Evolutionary conservation across 2,113 vertebrate species (phyloP), one percentile per base, ranked within the genome.

Genomic region (Loxodonta africana): DNA sequence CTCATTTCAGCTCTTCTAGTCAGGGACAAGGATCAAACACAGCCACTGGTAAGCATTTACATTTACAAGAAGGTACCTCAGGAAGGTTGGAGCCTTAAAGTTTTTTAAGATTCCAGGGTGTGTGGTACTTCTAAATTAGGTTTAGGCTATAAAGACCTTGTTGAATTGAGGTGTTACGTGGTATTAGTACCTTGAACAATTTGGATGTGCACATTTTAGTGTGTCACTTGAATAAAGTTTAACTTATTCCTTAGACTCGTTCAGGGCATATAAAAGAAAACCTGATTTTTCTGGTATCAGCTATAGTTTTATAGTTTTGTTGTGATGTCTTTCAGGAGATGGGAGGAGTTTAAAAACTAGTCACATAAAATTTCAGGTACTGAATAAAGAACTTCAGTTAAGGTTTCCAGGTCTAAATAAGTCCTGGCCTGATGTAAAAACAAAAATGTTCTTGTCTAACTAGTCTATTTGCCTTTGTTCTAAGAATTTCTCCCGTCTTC

Each of bases 41-140:
- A 89, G 92, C 80, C 84, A 81, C 93, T 53, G 37, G 98, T 99
- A 96, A 99, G 98, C 94, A 60, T 28, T 25, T 85, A 28, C n/a
- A 85, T 90, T 91, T 80, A n/a, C 46, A 65, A 93, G 44, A 71
- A 23, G 44, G 3, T 2, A 17, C 18, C 6, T 83, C 10, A n/a
- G 1, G 28, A 9, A 77, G 11, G 23, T 37, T 53, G 81, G 69
- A 30, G 25, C 14, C 83, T 80, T 65, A 46, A 44, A 73, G 23
- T 3, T 37, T 60, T 62, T 15, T 37, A 25, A 33, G 80, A 30
- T 41, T 76, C 7, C 20, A 85, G 69, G 18, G 15, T 2, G 7
- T 80, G 5, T 83, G 2, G 57, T 33, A 26, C 60, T 82, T 90
- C 25, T 77, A 63, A 57, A 12, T 53, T 41, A 33, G 14, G 30